phyloP scores from a whole-genome alignment of 2,888 invertebrate species.

The Cephus pulcher region DNA sequence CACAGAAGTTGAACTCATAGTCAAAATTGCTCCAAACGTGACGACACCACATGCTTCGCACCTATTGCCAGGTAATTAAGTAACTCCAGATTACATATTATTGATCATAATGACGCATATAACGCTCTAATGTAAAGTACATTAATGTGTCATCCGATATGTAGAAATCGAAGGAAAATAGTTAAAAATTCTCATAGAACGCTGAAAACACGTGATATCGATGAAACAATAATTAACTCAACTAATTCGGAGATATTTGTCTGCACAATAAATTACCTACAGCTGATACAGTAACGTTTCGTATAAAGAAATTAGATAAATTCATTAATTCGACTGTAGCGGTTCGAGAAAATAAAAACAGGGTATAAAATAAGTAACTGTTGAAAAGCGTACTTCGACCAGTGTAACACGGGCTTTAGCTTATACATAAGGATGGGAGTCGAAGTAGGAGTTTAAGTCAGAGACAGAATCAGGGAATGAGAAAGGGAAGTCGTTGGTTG shows the following conservation, averaged over 20 bases:
- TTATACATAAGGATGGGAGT: background rate
- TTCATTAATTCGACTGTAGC: background rate
- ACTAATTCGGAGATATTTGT: background rate
- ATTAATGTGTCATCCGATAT: background rate
- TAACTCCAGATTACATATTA: background rate
- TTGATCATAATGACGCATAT: background rate
- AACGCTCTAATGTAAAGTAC: background rate
- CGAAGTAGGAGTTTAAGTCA: background rate
- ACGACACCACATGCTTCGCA: constrained; percentile 45
- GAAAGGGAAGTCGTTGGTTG: background rate
- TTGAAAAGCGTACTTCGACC: background rate
- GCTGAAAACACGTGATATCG: background rate
- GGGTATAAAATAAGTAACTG: background rate
- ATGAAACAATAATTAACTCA: background rate
- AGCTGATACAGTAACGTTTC: background rate
- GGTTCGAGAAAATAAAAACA: background rate
- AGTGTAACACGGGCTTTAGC: background rate
- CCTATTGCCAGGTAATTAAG: constrained; percentile 46
- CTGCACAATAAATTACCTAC: background rate
- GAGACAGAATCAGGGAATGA: background rate
- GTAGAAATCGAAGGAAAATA: background rate
- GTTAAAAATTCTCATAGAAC: background rate
- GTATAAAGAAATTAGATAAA: background rate
- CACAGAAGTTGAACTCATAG: constrained; percentile 1
- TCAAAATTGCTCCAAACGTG: constrained; percentile 53